A percentile compares a stretch with the other conserved stretches of the same genome.
phyloP scores from a whole-genome alignment of 35 echinoderm and acorn worm genomes.

The Stichopus chloronotus region DNA sequence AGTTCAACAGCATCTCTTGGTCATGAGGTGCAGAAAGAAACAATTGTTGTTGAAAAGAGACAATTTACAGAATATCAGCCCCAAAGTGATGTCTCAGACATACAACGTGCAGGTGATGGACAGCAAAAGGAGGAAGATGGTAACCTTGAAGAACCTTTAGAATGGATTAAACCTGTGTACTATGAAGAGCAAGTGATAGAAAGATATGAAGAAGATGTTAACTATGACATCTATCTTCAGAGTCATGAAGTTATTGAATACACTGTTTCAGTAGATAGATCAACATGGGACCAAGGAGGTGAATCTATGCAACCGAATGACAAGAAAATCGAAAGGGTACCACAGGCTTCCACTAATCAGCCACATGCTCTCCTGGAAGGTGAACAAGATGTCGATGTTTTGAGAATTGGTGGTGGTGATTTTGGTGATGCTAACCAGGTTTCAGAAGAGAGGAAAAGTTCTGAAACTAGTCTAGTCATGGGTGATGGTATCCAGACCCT shows the following conservation, averaged over 20 bases:
- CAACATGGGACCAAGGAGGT: constrained; percentile 1
- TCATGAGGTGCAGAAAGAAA: not conserved
- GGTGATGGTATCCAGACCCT: not conserved
- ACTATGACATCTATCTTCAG: constrained; percentile 45
- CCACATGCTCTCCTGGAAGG: not conserved
- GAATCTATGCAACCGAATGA: not conserved
- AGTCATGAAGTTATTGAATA: constrained; percentile 48
- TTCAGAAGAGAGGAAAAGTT: not conserved
- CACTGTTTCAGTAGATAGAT: constrained; percentile 44
- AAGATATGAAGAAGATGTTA: constrained; percentile 50
- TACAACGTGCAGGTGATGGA: not conserved
- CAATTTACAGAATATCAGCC: not conserved
- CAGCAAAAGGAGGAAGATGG: not conserved
- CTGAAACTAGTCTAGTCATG: not conserved
- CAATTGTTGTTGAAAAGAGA: not conserved
- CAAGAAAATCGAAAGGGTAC: not conserved
- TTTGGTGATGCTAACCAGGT: not conserved
- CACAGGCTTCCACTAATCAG: not conserved
- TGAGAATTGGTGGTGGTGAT: not conserved
- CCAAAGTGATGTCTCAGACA: too few relatives aligned
- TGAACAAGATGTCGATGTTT: not conserved
- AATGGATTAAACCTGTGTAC: constrained; percentile 54
- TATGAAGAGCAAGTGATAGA: constrained; percentile 56
- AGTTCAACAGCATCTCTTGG: constrained; percentile 23
- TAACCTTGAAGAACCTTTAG: constrained; percentile 21